These are phyloP conservation scores for Cyanoliseus patagonus DNA, from an alignment of 2,113 vertebrate species.

Conservation along the genomic window DNA sequence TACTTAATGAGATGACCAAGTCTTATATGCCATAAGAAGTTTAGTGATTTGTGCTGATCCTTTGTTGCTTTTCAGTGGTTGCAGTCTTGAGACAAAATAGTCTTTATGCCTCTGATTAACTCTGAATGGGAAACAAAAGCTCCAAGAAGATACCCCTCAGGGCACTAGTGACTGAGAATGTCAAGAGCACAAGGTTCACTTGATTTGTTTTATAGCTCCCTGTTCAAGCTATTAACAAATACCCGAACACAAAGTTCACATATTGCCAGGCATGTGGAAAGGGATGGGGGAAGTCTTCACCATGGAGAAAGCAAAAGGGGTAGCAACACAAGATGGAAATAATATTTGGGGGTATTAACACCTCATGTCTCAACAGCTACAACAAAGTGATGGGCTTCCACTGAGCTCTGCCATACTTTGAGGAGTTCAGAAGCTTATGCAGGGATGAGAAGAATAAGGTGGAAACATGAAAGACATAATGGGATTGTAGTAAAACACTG, in stretches of 20 bases:
- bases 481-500: neutral
- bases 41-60: conserved; percentile 28
- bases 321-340: neutral
- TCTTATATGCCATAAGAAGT: neutral
- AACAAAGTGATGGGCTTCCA: neutral
- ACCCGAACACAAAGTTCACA: neutral
- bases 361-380: neutral
- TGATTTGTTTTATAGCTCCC: neutral
- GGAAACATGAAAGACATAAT: neutral
- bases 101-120: conserved; percentile 18
- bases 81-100: conserved; percentile 19
- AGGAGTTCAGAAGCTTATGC: neutral
- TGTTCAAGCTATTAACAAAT: neutral
- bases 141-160: neutral
- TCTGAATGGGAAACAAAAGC: conserved; percentile 31
- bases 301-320: neutral
- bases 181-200: conserved; percentile 5
- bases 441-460: neutral
- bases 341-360: neutral
- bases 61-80: neutral
- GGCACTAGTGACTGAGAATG: neutral
- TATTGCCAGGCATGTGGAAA: neutral
- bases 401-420: neutral
- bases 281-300: neutral
- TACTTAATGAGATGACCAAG: conserved; percentile 50